Conservation (phyloP, 2,888 invertebrate species). For the Orthosia gracilis region DNA sequence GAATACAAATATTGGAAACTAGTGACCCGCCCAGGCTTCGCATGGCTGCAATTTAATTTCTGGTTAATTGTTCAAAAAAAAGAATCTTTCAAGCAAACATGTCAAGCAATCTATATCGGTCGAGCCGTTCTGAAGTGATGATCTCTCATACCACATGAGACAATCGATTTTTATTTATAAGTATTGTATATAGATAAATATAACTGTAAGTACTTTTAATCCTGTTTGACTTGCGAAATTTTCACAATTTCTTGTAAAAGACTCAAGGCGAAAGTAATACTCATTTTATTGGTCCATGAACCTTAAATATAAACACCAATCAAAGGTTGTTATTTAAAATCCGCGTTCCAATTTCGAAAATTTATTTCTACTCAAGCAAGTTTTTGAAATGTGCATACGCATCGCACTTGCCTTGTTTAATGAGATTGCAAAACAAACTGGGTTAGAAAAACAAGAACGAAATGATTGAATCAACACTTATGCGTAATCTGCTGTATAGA, state of each 20-base stretch:
- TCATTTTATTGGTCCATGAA: slow-evolving; percentile 13
- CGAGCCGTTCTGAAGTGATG: no score
- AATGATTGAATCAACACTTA: slow-evolving; percentile 66
- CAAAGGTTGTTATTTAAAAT: slow-evolving; percentile 41
- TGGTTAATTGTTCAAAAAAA: no score
- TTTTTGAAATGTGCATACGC: slow-evolving; percentile 58
- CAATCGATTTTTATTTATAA: no score
- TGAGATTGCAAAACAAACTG: slow-evolving; percentile 74
- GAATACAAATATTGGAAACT: slow-evolving; percentile 1
- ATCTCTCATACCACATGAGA: no score
- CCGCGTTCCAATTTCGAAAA: slow-evolving; percentile 56
- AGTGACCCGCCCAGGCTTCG: no score
- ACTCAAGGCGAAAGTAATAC: slow-evolving; percentile 25
- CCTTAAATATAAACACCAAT: slow-evolving; percentile 33
- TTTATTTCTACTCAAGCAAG: slow-evolving; percentile 58
- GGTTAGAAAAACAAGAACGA: slow-evolving; percentile 78
- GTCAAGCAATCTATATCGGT: no score
- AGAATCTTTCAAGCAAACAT: no score
- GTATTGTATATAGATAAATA: no score
- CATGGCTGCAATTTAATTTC: no score
- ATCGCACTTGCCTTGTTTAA: slow-evolving; percentile 56
- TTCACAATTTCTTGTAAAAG: neutral
- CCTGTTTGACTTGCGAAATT: neutral
- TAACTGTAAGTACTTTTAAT: neutral
- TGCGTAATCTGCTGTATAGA: slow-evolving; percentile 50